These are phyloP conservation scores for Petromus typicus DNA, from an alignment of 2,113 vertebrate genomes.

Conservation along the genomic window DNA sequence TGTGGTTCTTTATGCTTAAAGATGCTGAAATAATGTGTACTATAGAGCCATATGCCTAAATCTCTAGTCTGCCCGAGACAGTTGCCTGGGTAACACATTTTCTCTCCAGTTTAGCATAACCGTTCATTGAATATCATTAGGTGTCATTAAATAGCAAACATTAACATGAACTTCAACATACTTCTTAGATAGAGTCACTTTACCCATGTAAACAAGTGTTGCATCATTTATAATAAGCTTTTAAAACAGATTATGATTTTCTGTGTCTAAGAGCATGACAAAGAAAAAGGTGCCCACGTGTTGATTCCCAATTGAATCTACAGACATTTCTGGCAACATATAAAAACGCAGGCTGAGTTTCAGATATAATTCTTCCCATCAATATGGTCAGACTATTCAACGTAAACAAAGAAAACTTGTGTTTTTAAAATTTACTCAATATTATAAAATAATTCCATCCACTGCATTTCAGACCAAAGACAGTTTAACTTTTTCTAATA, in stretches of 20 bases:
- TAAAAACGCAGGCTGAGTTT: slow-evolving; percentile 81
- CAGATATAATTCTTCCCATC: slow-evolving; percentile 41
- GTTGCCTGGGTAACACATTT: slow-evolving; percentile 95
- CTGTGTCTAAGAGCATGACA: slow-evolving; percentile 77
- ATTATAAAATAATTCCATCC: slow-evolving; percentile 20
- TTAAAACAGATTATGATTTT: slow-evolving; percentile 78
- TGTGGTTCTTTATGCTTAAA: slow-evolving; percentile 93
- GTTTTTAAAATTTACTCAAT: slow-evolving; percentile 15
- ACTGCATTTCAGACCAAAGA: neutral
- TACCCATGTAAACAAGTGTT: slow-evolving; percentile 85
- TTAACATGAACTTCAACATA: slow-evolving; percentile 95
- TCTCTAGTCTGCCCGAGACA: slow-evolving; percentile 90
- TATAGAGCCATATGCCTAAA: slow-evolving; percentile 93
- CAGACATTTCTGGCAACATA: slow-evolving; percentile 78
- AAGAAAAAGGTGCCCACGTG: slow-evolving; percentile 42
- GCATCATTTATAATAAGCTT: slow-evolving; percentile 81
- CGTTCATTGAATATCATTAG: slow-evolving; percentile 97
- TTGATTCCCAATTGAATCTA: slow-evolving; percentile 77
- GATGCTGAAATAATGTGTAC: slow-evolving; percentile 95
- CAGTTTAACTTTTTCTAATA: neutral
- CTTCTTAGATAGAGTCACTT: slow-evolving; percentile 88
- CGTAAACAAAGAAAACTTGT: neutral
- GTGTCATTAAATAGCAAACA: slow-evolving; percentile 98
- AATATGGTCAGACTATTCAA: neutral
- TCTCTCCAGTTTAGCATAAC: slow-evolving; percentile 93